Base-by-base conservation (phyloP, 1,140 invertebrate genomes). In the Laupala kohalensis region DNA sequence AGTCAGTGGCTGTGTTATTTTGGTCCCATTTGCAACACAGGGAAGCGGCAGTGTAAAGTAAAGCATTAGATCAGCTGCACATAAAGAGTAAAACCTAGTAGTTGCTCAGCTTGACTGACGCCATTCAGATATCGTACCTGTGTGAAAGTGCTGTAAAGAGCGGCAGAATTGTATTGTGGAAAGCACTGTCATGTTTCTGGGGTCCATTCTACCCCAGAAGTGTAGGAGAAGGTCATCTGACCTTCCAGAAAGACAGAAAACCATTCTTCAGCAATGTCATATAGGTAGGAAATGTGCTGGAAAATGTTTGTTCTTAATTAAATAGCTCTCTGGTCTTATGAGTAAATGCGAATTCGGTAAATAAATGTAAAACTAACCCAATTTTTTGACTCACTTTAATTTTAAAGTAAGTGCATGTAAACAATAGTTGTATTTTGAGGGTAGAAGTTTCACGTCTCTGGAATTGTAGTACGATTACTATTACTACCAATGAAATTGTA, bases 131-230 rank as follows among this genome's bases (percentile, higher is more conserved):
- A 4, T 19, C 9, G 4, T 13, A 53, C 19, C 37, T 53, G 37
- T 13, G 37, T 53, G 37, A 13, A 9, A 19, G 37, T 53, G 37
- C 37, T 53, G 9, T 13, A 9, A 53, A 19, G 19, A 53, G 37
- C 19, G 37, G 37, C 19, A 9, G 4, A 53, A 53, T 53, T 53
- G 37, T 53, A 53, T 53, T 53, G 37, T 53, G 37, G 37, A 25
- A 62, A 25, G n/a, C n/a, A n/a, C n/a, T 25, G 70, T 71, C 70
- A 70, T 71, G 70, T 37, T 67, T 26, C 70, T 65, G 27, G 70
- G 29, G 70, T 37, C 70, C 25, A 24, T 68, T 25, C 6, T 53
- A 25, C 65, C 27, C 65, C 71, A 64, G 19, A 72, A 26, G 27
- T 53, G 24, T 27, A 67, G 71, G 71, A 37, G 71, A 25, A 15